Base-by-base conservation (phyloP, 30 jellyfish, hydroid and myxozoan species). In the Pelagia noctiluca region DNA sequence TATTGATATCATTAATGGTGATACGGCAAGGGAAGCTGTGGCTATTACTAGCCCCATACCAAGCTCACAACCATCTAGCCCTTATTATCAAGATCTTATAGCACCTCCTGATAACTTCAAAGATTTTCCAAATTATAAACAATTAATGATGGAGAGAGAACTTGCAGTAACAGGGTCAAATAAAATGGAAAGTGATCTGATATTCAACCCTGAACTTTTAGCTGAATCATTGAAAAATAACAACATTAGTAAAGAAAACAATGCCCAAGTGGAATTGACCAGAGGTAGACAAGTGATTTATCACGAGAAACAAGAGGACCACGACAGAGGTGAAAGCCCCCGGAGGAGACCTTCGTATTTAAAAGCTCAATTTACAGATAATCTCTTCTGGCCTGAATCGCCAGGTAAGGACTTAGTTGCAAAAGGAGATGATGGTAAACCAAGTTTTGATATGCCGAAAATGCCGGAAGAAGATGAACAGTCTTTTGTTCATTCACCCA, bases 281-380 rank as follows among this genome's bases (percentile, higher is more conserved):
- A 82, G 92, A 37, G 92, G 92, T 31, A 82, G 84, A 63, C 85
- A 24, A 34, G 68, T 70, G 36, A 3, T 83, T 7, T 30, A 28
- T 35, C 18, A 53, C 0, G 84, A 82, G 26, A 53, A 53, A 2
- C 47, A 36, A 12, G 85, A 10, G 26, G 23, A 26, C 3, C 87
- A 72, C 25, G 92, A 79, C 26, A 73, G 88, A 21, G 86, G 88
- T 80, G 96, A 85, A 26, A 88, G 93, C 53, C 97, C 97, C 42
- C 73, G 96, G 29, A 63, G 98, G 49, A 83, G 98, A 5, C 95
- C 98, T 46, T 93, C 98, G 2, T 93, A 93, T 75, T 60, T 86
- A 22, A 87, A 82, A 33, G 98, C 98, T 10, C 98, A 91, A 53
- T 53, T 71, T 62, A 67, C 96, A 26, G 91, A 76, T 23, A 35